Percentiles rank a stretch among this genome's conserved stretches.
These are phyloP conservation scores for Neelides folsomi DNA, from an alignment of 2,888 invertebrate species.

Conservation along the genomic window DNA sequence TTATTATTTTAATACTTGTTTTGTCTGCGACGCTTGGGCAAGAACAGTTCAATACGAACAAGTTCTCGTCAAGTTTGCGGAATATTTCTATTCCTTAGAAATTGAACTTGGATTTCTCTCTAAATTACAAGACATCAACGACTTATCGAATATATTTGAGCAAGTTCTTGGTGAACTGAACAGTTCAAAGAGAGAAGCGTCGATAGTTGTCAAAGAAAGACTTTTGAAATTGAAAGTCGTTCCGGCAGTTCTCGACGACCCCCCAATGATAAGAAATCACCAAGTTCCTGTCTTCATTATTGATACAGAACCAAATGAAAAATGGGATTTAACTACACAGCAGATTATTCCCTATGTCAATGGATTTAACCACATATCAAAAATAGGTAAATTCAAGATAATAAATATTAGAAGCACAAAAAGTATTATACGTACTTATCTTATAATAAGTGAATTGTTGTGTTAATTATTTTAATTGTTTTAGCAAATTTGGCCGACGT, in stretches of 20 bases:
- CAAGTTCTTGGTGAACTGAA: constrained; percentile 35
- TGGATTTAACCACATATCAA: constrained; percentile 80
- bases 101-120: constrained; percentile 75
- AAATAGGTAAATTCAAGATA: constrained; percentile 44
- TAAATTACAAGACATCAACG: constrained; percentile 44
- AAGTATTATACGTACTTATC: too few species aligned
- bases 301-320: constrained; percentile 49
- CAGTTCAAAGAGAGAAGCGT: constrained; percentile 13
- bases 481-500: constrained; percentile 61
- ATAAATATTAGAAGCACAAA: neutral
- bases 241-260: constrained; percentile 58
- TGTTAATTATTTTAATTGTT: neutral
- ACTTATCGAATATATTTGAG: constrained; percentile 46
- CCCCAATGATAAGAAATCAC: constrained; percentile 66
- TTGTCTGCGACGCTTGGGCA: constrained; percentile 80
- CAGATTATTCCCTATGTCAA: constrained; percentile 80
- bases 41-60: constrained; percentile 86
- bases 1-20: constrained; percentile 89
- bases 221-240: constrained; percentile 78
- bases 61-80: constrained; percentile 83
- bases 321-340: constrained; percentile 89
- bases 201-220: constrained; percentile 39
- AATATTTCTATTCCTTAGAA: constrained; percentile 62
- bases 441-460: too few species aligned
- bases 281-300: constrained; percentile 76